Base-by-base conservation (phyloP, 2,113 vertebrate species). In the Montifringilla adamsi region DNA sequence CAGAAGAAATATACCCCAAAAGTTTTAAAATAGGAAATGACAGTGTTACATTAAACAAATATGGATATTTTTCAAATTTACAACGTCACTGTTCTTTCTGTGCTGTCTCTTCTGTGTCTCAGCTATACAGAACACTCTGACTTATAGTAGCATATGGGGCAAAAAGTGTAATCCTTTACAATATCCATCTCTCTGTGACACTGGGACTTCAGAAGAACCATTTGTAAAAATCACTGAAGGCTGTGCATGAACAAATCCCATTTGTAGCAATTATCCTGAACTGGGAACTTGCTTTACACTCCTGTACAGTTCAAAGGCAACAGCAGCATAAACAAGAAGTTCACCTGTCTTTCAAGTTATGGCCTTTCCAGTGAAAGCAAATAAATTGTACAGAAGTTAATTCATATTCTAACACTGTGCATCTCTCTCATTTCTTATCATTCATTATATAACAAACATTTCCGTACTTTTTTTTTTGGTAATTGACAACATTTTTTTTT, bases 181-280 rank as follows among this genome's bases (percentile, higher is more conserved):
- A 39, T 27, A 76, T 1, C 22, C 20, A 46, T 73, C 31, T 37
- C 13, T 63, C 86, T 93, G 55, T 85, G 47, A 70, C 18, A 73
- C 3, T 86, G 23, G 19, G 24, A 9, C 28, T 86, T 78, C 46
- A 52, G 55, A 91, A 81, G n/a, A 88, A 46, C 14, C 2, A 6
- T 14, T 60, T 79, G 21, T 58, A 92, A 86, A 84, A 92, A 53
- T 60, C 58, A 76, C 2, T 2, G 39, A 74, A 68, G 19, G 5
- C 7, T 70, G 41, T 73, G 27, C 74, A 59, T 66, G 35, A 66
- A 43, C 28, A 95, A 93, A 93, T 60, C 37, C 60, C 23, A 43
- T 73, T 80, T 88, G 64, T 78, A 84, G 24, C 63, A 91, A 90
- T 84, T 84, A 91, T 23, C 26, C 22, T 74, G 74, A 97, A 82